A percentile compares a stretch with the other conserved stretches of the same genome.
These are phyloP conservation scores for Alcis repandata DNA, from an alignment of 2,888 invertebrate genomes.

Conservation along the genomic window DNA sequence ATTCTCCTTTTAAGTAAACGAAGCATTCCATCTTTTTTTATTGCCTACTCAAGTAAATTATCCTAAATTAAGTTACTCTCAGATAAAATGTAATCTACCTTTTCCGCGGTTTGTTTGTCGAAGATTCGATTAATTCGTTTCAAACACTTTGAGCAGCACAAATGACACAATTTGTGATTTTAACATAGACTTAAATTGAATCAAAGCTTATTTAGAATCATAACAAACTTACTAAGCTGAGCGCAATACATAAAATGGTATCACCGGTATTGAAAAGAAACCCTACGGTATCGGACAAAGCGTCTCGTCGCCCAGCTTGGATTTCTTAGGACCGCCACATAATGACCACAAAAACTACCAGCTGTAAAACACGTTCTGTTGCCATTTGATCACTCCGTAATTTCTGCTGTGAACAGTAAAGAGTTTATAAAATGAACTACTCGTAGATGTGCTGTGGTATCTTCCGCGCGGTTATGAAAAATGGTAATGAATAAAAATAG, in stretches of 20 bases:
- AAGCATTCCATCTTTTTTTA: conserved; percentile 45
- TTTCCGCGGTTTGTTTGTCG: background rate
- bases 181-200: too few species aligned
- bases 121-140: background rate
- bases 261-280: conserved; percentile 53
- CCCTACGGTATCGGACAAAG: conserved; percentile 54
- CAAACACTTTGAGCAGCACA: background rate
- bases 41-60: conserved; percentile 46
- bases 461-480: too few species aligned
- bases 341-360: background rate
- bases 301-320: background rate
- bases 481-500: too few species aligned
- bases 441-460: too few species aligned
- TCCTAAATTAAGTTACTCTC: conserved; percentile 25
- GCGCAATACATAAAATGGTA: background rate
- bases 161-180: too few species aligned
- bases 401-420: too few species aligned
- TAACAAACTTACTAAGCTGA: background rate
- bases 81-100: background rate
- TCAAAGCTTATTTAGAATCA: background rate
- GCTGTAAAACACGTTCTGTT: too few species aligned
- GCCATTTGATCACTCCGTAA: too few species aligned
- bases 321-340: background rate
- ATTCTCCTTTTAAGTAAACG: conserved; percentile 29
- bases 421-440: too few species aligned